Evolutionary conservation across 2,797 vertebrate genomes (phyloP).

Genomic region (Manis crassicaudata): DNA sequence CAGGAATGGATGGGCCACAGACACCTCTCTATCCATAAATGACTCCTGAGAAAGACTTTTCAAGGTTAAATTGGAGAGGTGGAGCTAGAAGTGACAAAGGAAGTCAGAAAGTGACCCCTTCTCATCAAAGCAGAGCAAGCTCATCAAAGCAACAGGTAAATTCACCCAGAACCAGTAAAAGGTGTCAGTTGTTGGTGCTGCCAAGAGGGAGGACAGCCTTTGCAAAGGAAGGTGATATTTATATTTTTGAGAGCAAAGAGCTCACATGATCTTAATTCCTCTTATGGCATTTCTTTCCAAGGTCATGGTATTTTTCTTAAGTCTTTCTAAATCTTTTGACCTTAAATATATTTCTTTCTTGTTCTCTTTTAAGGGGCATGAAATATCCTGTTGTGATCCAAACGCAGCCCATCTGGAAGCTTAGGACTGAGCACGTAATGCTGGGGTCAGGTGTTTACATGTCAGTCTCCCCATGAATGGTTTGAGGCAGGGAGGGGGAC

Average conservation of each 20-base stretch:
- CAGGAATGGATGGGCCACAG: not conserved
- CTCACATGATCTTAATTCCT: conserved; percentile 29
- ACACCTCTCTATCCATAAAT: not conserved
- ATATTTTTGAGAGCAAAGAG: conserved; percentile 39
- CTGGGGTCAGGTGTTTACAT: fast-evolving
- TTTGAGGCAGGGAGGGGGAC: too few species aligned
- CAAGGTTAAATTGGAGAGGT: not conserved
- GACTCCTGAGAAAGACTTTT: not conserved
- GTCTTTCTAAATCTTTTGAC: conserved; percentile 64
- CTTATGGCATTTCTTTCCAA: conserved; percentile 49
- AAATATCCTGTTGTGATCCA: not conserved
- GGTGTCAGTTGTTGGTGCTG: fast-evolving
- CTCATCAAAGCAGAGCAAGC: not conserved
- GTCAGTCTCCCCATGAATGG: not conserved
- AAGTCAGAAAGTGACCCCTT: not conserved
- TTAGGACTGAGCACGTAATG: not conserved
- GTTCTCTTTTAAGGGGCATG: not conserved
- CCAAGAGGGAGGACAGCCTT: not conserved
- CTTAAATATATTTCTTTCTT: conserved; percentile 48
- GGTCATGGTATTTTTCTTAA: conserved; percentile 46
- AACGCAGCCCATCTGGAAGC: not conserved
- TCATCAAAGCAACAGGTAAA: not conserved
- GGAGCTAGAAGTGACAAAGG: not conserved
- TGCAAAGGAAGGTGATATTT: conserved; percentile 40
- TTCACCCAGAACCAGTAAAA: not conserved